Evolutionary conservation across 2,797 vertebrate species (phyloP).

Genomic region (Miichthys miiuy): DNA sequence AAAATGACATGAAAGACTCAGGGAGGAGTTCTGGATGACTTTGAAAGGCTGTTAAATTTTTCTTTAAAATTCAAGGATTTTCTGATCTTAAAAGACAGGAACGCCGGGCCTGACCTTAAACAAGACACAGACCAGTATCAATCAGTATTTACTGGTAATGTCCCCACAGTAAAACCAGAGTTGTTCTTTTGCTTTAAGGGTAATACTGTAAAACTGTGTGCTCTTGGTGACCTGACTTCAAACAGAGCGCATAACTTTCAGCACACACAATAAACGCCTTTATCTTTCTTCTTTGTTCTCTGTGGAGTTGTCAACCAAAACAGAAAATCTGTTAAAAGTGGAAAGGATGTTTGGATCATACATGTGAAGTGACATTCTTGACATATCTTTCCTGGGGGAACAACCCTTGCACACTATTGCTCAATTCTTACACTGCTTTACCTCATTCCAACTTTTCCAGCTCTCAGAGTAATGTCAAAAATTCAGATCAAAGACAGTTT

Average conservation of each 20-base stretch:
- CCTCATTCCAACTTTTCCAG: slow-evolving; percentile 24
- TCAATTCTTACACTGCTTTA: slow-evolving; percentile 25
- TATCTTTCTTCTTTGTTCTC: not conserved
- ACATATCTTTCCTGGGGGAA: slow-evolving; percentile 10
- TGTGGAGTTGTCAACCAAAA: slow-evolving; percentile 13
- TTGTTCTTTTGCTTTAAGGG: slow-evolving; percentile 23
- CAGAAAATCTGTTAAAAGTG: slow-evolving; percentile 26
- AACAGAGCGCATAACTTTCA: slow-evolving; percentile 26
- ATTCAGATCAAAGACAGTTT: slow-evolving; percentile 32
- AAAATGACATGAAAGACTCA: slow-evolving; percentile 69
- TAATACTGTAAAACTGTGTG: slow-evolving; percentile 7
- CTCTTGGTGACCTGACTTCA: slow-evolving; percentile 23
- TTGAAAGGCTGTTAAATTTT: slow-evolving; percentile 55
- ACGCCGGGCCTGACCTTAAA: slow-evolving; percentile 47
- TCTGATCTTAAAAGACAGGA: slow-evolving; percentile 60
- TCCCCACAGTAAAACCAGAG: slow-evolving; percentile 24
- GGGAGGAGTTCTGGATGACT: slow-evolving; percentile 62
- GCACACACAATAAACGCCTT: slow-evolving; percentile 15
- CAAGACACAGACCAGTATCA: slow-evolving; percentile 34
- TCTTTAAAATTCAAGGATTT: slow-evolving; percentile 60
- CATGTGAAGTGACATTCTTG: slow-evolving; percentile 12
- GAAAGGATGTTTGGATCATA: slow-evolving; percentile 17
- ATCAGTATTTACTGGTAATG: slow-evolving; percentile 37
- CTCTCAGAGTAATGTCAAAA: slow-evolving; percentile 27
- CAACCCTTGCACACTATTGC: slow-evolving; percentile 10